Evolutionary conservation across 2,888 invertebrate species (phyloP).

Genomic region (Plagodis dolabraria): DNA sequence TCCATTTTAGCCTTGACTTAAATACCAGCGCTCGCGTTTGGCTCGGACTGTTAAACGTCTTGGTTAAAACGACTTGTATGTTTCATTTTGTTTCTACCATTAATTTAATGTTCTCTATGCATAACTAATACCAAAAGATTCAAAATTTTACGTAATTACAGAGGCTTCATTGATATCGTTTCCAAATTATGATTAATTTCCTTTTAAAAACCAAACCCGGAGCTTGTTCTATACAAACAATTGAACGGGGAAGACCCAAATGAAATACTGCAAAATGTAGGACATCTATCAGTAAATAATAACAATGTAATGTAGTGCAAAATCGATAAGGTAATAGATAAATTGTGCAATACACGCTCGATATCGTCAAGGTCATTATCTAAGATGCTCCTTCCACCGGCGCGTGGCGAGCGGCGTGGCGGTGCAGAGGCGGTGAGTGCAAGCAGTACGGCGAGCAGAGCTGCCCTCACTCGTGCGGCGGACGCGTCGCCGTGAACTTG

Average conservation of each 20-base stretch:
- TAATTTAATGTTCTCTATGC: too few relatives aligned
- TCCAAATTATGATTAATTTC: constrained; percentile 2
- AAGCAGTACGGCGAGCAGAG: constrained; percentile 37
- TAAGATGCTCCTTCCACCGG: constrained; percentile 55
- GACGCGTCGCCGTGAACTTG: constrained; percentile 82
- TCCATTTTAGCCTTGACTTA: too few relatives aligned
- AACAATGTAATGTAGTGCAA: constrained; percentile 26
- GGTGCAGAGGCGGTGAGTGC: constrained; percentile 39
- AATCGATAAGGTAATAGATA: constrained; percentile 30
- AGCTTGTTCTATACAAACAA: constrained; percentile 3
- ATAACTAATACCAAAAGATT: too few relatives aligned
- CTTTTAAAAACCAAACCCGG: background rate
- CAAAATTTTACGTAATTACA: too few relatives aligned
- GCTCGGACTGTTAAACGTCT: too few relatives aligned
- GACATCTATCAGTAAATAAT: constrained; percentile 29
- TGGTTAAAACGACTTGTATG: too few relatives aligned
- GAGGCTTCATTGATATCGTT: background rate
- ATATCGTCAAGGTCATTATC: constrained; percentile 65
- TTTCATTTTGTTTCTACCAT: too few relatives aligned
- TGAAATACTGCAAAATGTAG: constrained; percentile 24
- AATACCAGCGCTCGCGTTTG: too few relatives aligned
- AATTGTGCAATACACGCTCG: constrained; percentile 38
- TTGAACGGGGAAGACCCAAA: constrained; percentile 13
- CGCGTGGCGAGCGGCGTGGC: constrained; percentile 8
- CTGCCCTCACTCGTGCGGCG: constrained; percentile 66